A percentile compares a stretch with the other conserved stretches of the same genome.
phyloP scores from a whole-genome alignment of 2,113 vertebrate genomes.

The Carollia perspicillata region DNA sequence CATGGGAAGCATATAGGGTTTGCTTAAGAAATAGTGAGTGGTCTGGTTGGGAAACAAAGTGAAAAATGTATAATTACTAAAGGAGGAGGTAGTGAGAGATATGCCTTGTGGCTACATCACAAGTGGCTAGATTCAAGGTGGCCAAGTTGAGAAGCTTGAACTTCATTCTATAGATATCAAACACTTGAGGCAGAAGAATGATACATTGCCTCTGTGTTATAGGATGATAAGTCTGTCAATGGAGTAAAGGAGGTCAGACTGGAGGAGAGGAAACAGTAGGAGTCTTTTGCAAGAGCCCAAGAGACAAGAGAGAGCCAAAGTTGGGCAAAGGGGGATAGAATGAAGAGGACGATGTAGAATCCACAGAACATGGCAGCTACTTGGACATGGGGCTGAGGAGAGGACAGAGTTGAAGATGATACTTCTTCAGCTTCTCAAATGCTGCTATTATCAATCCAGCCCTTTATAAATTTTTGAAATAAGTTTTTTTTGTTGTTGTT shows the following conservation, averaged over 20 bases:
- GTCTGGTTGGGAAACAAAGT: background rate
- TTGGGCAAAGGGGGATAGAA: background rate
- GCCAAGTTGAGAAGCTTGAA: background rate
- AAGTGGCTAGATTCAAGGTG: background rate
- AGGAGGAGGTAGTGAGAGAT: background rate
- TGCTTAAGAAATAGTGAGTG: background rate
- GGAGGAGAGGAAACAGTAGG: background rate
- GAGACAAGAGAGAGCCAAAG: background rate
- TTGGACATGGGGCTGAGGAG: background rate
- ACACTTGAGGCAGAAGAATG: background rate
- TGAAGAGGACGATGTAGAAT: background rate
- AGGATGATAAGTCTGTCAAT: background rate
- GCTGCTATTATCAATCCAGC: background rate
- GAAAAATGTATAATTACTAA: background rate
- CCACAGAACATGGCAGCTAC: background rate
- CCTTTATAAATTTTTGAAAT: background rate
- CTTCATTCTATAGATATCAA: background rate
- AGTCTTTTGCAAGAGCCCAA: background rate
- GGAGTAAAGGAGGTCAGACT: background rate
- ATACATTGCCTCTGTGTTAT: background rate
- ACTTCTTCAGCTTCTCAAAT: background rate
- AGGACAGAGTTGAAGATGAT: background rate
- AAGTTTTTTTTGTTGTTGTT: background rate
- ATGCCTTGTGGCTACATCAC: background rate
- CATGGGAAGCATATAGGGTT: background rate